Conservation (phyloP, 2,797 vertebrate species). For the Todus mexicanus region DNA sequence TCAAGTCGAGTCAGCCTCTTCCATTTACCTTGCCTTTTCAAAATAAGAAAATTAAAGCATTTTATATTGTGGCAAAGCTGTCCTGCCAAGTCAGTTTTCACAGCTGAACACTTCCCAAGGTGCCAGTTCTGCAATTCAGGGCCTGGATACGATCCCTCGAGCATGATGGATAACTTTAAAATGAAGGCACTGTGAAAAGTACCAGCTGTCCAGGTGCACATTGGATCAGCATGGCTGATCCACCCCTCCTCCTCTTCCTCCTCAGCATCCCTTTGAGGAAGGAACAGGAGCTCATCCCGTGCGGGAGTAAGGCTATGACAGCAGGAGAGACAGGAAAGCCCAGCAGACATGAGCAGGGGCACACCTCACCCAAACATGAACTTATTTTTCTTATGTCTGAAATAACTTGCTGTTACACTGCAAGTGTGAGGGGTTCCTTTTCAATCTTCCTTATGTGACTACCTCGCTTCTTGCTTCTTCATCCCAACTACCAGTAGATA, state of each 20-base stretch:
- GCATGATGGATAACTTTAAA: constrained; percentile 91
- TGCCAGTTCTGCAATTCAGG: constrained; percentile 89
- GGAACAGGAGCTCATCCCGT: not conserved
- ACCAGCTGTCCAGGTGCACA: constrained; percentile 73
- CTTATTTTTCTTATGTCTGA: not conserved
- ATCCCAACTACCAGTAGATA: not conserved
- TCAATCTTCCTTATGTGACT: not conserved
- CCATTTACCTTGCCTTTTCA: not conserved
- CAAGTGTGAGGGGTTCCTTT: not conserved
- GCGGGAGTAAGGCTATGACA: not conserved
- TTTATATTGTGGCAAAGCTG: constrained; percentile 55
- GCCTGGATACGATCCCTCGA: constrained; percentile 73
- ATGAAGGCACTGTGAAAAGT: constrained; percentile 69
- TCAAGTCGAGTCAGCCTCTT: not conserved
- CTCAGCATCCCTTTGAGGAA: not conserved
- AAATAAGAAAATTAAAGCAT: constrained; percentile 11
- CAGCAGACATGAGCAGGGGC: not conserved
- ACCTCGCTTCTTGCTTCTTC: not conserved
- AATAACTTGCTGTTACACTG: not conserved
- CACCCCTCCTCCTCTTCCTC: not conserved
- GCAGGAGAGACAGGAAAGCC: not conserved
- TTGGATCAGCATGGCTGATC: constrained; percentile 65
- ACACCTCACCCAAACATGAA: not conserved
- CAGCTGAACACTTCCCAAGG: constrained; percentile 90
- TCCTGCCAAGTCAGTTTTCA: constrained; percentile 76